Evolutionary conservation across 2,888 invertebrate species (phyloP).

Genomic region (Amphipoea lucens): DNA sequence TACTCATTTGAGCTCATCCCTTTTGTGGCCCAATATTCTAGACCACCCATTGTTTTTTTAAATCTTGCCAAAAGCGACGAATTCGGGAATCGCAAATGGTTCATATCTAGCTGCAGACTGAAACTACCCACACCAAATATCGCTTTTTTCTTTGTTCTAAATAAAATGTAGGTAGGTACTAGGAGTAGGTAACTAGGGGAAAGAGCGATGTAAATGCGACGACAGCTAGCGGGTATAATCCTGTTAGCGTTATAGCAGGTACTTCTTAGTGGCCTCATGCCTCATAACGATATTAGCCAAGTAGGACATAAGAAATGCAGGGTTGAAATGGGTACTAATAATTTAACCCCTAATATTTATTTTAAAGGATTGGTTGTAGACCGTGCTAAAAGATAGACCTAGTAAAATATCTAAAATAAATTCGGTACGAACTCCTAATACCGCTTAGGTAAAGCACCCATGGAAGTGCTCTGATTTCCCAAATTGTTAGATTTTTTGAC

Average conservation of each 20-base stretch:
- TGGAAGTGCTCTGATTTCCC: not conserved
- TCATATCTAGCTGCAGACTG: not conserved
- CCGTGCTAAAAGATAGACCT: not conserved
- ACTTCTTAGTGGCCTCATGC: constrained; percentile 80
- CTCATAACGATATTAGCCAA: constrained; percentile 83
- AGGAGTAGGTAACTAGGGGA: constrained; percentile 4
- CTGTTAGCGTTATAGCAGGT: constrained; percentile 78
- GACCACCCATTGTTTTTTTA: not conserved
- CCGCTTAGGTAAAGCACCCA: not conserved
- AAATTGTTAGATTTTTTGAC: not conserved
- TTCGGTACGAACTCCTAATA: not conserved
- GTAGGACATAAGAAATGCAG: constrained; percentile 77
- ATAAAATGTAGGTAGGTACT: constrained; percentile 4
- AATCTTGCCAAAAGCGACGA: not conserved
- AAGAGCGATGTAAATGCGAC: constrained; percentile 51
- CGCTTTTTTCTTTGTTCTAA: not conserved
- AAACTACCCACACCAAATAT: not conserved
- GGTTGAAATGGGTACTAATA: constrained; percentile 49
- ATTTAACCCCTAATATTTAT: constrained; percentile 1
- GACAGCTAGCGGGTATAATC: constrained; percentile 74
- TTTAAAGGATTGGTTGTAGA: not conserved
- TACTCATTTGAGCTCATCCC: not conserved
- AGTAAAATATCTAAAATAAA: not conserved
- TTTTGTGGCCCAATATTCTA: too few relatives aligned
- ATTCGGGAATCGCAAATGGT: not conserved